Evolutionary conservation across 2,888 invertebrate species (phyloP).

Genomic region (Campopleginae sp.): DNA sequence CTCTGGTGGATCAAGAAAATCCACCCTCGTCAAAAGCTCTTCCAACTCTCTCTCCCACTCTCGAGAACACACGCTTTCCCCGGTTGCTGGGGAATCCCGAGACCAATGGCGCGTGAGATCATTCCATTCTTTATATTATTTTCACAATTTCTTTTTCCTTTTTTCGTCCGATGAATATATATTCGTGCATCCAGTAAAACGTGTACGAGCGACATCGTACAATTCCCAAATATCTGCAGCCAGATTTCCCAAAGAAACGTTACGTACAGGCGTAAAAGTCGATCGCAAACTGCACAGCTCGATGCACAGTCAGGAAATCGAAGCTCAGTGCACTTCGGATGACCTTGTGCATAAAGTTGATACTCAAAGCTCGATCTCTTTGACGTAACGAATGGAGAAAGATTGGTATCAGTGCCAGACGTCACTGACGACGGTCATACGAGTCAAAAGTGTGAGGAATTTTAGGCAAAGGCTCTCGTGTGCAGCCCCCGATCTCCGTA

Average conservation of each 20-base stretch:
- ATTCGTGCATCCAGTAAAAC: neutral
- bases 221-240: neutral
- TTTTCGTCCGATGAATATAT: neutral
- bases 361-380: constrained; percentile 42
- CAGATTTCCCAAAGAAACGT: neutral
- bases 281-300: neutral
- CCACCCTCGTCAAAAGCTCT: constrained; percentile 56
- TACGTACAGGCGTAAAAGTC: neutral
- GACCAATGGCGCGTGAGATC: constrained; percentile 75
- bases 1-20: constrained; percentile 33
- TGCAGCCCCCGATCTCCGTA: neutral
- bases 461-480: constrained; percentile 66
- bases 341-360: neutral
- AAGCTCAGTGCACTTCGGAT: neutral
- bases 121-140: constrained; percentile 49
- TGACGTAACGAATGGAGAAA: constrained; percentile 65
- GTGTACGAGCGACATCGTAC: neutral
- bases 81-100: constrained; percentile 49
- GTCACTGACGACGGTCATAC: constrained; percentile 68
- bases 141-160: neutral
- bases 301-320: too few relatives aligned
- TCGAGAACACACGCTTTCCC: constrained; percentile 7
- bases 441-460: constrained; percentile 77
- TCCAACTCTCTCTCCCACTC: neutral
- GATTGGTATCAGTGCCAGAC: constrained; percentile 68